Evolutionary conservation across 2,797 vertebrate genomes (phyloP).

Genomic region (Gymnothorax reevesii): DNA sequence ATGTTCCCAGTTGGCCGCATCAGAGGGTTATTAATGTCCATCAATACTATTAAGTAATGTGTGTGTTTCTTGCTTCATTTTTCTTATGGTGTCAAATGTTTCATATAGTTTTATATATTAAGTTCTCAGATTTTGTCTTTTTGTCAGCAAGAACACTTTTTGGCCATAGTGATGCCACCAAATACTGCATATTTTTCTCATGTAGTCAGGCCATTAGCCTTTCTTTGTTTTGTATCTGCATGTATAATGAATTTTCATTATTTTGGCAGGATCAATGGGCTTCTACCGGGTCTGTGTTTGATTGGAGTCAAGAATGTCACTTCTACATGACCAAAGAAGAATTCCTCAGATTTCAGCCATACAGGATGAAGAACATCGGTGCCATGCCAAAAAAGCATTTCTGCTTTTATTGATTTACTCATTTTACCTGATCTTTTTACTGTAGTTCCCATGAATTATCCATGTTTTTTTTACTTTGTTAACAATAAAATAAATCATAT

Average conservation of each 20-base stretch:
- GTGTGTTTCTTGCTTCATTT: background rate
- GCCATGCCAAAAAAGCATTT: background rate
- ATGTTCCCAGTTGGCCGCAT: background rate
- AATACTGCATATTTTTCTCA: background rate
- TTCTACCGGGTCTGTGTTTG: slow-evolving; percentile 68
- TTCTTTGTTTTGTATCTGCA: background rate
- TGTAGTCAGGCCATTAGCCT: background rate
- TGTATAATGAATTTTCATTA: background rate
- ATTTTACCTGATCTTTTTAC: background rate
- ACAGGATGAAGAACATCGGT: background rate
- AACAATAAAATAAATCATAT: background rate
- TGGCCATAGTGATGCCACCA: background rate
- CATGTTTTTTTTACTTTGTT: background rate
- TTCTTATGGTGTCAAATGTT: background rate
- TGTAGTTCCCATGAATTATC: background rate
- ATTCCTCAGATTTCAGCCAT: background rate
- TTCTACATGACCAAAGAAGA: background rate
- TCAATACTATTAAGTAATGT: background rate
- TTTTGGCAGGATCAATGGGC: slow-evolving; percentile 43
- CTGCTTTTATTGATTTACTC: background rate
- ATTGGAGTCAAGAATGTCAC: slow-evolving; percentile 60
- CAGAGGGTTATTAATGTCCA: background rate
- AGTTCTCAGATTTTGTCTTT: background rate
- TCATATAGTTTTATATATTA: background rate
- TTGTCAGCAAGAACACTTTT: background rate